Evolutionary conservation across 2,888 invertebrate genomes (phyloP), one percentile per base, ranked within the genome.

Genomic region (Agriopis aurantiaria): DNA sequence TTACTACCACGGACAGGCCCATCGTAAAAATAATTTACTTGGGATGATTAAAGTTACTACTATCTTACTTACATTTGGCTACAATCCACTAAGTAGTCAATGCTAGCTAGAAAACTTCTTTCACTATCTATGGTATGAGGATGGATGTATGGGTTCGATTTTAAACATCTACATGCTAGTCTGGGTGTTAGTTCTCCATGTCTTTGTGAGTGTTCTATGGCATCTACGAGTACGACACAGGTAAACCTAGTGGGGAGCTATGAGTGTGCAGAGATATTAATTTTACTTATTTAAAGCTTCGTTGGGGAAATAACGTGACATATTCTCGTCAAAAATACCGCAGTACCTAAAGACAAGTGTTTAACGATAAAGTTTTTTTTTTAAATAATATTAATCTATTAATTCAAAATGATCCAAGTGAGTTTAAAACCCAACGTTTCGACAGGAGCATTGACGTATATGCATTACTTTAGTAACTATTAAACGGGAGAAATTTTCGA

Each of bases 401-500:
- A 52, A 7, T 52, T 52, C 41, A 55, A 55, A 43, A 11, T 23
- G 17, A 23, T 23, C 17, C 2, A 23, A 23, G 1, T 23, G 17
- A 51, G 23, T 48, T 46, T 11, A 14, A 43, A 41, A 10, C 41
- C 11, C 3, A n/a, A n/a, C 8, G 41, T n/a, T 14, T 41, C 3
- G 9, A 59, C 53, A 59, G 55, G 23, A 60, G 9, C 33, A 46
- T 46, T 65, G 17, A 41, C 8, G 17, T 48, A 46, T 57, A 45
- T 57, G 17, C 17, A 57, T 57, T 11, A 11, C 71, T 69, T 33
- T 3, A 33, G 5, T 66, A 62, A 78, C 77, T 75, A 80, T 23
- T 85, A 82, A 87, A 86, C 75, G 75, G 76, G 80, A 76, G 73
- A 81, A 79, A 81, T 80, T 83, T 82, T 83, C 76, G 75, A 86